Evolutionary conservation across 2,113 vertebrate genomes (phyloP).

Genomic region (Monopterus albus): DNA sequence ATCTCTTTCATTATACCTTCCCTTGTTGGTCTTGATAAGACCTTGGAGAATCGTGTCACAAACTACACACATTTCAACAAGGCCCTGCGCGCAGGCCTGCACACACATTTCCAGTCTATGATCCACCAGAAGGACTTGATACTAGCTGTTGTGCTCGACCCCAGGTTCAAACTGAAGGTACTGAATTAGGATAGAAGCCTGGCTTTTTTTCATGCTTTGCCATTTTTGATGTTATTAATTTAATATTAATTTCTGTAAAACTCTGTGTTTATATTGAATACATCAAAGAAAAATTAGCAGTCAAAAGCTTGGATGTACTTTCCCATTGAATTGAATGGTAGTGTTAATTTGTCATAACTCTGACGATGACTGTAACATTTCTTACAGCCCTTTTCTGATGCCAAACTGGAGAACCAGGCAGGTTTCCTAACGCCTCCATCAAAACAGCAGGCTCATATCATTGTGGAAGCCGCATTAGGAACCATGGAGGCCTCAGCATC

Average conservation of each 20-base stretch:
- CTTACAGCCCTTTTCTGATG: constrained; percentile 73
- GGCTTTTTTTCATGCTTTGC: not conserved
- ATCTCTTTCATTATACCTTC: constrained; percentile 76
- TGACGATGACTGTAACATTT: not conserved
- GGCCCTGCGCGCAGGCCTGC: constrained; percentile 75
- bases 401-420: constrained; percentile 22
- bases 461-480: constrained; percentile 61
- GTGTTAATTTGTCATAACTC: not conserved
- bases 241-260: not conserved
- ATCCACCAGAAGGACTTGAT: constrained; percentile 78
- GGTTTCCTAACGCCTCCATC: constrained; percentile 64
- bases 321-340: too few species aligned
- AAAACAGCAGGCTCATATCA: constrained; percentile 58
- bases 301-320: too few species aligned
- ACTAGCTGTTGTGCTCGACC: constrained; percentile 78
- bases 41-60: constrained; percentile 61
- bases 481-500: constrained; percentile 7
- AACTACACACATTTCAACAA: constrained; percentile 76
- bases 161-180: constrained; percentile 80
- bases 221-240: not conserved
- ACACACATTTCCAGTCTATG: constrained; percentile 73
- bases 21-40: constrained; percentile 79
- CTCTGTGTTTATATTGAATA: not conserved
- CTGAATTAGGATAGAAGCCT: not conserved
- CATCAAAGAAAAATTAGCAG: not conserved